Base-by-base conservation (phyloP, 35 echinoderm and acorn worm species). In the Stichopus chloronotus region DNA sequence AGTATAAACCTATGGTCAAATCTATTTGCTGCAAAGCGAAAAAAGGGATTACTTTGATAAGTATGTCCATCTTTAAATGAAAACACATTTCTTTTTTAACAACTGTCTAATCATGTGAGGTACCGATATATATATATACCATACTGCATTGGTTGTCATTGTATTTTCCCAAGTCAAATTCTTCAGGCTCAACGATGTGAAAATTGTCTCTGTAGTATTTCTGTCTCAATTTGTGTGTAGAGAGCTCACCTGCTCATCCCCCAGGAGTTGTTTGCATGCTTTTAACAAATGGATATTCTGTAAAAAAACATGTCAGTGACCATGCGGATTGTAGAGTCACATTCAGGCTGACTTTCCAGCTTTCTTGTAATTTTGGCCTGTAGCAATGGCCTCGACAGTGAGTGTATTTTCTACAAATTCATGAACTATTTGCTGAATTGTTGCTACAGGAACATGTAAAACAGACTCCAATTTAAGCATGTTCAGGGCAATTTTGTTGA, bases 381-480 rank as follows among this genome's bases (percentile, higher is more conserved):
- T 7, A 86, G 3, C 83, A 86, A 23, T 57, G 83, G 52, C 22
- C 83, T 86, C 57, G 83, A 86, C 43, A 86, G 54, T 13, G 13
- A 86, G 20, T 54, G 43, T 86, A 58, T 23, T 5, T 86, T 25
- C 83, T 86, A 86, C 53, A 56, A 86, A 86, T 23, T 86, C 53
- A 9, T 86, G 12, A 86, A 58, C 83, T 86, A 86, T 56, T 56
- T 86, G 83, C 13, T 86, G 83, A 86, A 86, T 86, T 17, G 5
- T 58, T 86, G 22, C 83, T 14, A 60, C 54, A 86, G 83, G 83
- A 57, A 86, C 14, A 86, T 55, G 83, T 22, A 86, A 86, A 55
- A 86, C 83, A 54, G 52, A 86, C 57, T 60, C 83, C 57, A 86
- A 57, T 17, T 86, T 86, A 22, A 86, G 83, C 83, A 86, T 86